A percentile compares a stretch with the other conserved stretches of the same genome.
Conservation (phyloP, 2,113 vertebrate species). For the Syngnathus typhle region DNA sequence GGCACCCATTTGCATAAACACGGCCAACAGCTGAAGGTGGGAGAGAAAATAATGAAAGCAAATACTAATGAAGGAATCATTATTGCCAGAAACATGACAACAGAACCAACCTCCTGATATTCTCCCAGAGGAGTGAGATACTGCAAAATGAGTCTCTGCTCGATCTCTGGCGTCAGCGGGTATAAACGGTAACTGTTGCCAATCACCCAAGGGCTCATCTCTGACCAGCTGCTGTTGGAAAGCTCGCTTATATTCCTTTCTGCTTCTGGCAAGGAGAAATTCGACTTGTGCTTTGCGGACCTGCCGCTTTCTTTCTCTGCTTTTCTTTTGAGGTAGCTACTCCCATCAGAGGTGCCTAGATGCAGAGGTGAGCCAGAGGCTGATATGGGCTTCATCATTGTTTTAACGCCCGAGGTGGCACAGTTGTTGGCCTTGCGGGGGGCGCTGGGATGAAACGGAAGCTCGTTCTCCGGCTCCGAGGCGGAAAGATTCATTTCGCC, state of each 20-base stretch:
- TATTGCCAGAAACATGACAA: background rate
- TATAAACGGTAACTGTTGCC: constrained; percentile 94
- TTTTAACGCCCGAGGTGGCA: constrained; percentile 75
- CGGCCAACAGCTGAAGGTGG: constrained; percentile 80
- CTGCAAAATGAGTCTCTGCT: constrained; percentile 94
- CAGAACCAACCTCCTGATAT: constrained; percentile 87
- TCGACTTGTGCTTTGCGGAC: constrained; percentile 87
- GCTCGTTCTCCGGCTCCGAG: constrained; percentile 73
- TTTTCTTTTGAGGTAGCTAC: constrained; percentile 68
- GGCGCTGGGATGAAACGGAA: constrained; percentile 80
- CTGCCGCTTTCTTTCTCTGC: constrained; percentile 77
- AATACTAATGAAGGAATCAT: background rate
- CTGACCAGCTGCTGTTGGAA: constrained; percentile 99
- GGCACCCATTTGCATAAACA: constrained; percentile 97
- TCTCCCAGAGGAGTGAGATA: constrained; percentile 96
- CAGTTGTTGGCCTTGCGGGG: constrained; percentile 78
- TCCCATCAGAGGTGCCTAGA: constrained; percentile 55
- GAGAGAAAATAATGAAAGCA: background rate
- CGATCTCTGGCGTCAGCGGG: constrained; percentile 91
- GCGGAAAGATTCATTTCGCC: constrained; percentile 45
- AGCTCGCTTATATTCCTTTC: constrained; percentile 88
- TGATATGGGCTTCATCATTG: constrained; percentile 70
- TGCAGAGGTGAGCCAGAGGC: constrained; percentile 50
- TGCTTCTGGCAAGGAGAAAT: constrained; percentile 82
- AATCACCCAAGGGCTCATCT: constrained; percentile 98